A percentile compares a stretch with the other conserved stretches of the same genome.
phyloP scores from a whole-genome alignment of 2,113 vertebrate species.

The Antigone vipio region DNA sequence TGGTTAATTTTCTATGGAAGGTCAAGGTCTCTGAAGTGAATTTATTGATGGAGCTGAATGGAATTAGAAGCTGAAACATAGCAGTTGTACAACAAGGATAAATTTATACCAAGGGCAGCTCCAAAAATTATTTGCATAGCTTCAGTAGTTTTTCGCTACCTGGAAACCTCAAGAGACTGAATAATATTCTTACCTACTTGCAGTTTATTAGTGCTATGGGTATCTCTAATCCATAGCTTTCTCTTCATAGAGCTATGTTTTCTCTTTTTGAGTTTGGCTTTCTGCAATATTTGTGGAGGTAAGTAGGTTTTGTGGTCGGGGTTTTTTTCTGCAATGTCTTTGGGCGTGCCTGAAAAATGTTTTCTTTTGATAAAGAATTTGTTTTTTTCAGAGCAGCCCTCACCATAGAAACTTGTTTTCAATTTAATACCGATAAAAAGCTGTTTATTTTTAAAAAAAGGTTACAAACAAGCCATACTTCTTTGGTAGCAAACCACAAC shows the following conservation, averaged over 20 bases:
- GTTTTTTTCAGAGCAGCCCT: background rate
- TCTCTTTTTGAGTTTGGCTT: background rate
- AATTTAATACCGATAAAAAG: background rate
- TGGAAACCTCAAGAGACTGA: background rate
- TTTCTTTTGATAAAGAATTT: conserved; percentile 47
- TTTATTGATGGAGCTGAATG: background rate
- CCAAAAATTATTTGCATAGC: background rate
- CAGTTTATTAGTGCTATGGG: too few relatives aligned
- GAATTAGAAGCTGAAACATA: background rate
- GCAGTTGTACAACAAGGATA: background rate
- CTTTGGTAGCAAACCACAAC: background rate
- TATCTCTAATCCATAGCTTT: background rate
- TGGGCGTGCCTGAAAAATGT: conserved; percentile 19
- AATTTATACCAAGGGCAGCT: background rate
- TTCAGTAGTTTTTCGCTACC: background rate
- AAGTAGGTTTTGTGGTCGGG: background rate
- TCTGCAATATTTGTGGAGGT: background rate
- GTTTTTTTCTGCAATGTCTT: background rate
- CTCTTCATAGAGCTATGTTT: background rate
- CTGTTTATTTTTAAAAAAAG: background rate
- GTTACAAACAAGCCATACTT: fast-evolving
- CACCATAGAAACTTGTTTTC: background rate
- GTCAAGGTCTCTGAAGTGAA: background rate
- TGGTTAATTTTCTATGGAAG: background rate
- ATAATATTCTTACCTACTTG: background rate